Base-by-base conservation (phyloP, 2,113 vertebrate species). In the Hemicordylus capensis region DNA sequence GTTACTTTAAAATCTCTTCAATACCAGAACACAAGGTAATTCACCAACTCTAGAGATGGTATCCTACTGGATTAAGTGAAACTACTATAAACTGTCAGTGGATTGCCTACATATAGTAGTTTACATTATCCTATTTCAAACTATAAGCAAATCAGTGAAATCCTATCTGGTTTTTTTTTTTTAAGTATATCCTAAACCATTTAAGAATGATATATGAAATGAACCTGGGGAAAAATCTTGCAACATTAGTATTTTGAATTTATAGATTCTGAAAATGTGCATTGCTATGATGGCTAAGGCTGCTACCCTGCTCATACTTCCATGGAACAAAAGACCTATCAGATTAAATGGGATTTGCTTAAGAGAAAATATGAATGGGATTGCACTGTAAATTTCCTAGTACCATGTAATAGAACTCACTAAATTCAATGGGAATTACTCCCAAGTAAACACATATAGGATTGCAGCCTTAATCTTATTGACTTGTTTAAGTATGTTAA, bases 261-360 rank as follows among this genome's bases (percentile, higher is more conserved):
- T 42, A 5, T 19, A 87, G 92, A 3, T 89, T 89, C 91, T 20
- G 87, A 90, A 93, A 94, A 90, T 81, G 84, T 81, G 92, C 84
- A 69, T 1, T 85, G 76, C 64, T 17, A 0, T 34, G 76, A 75
- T 91, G 79, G 88, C 12, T 46, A 8, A 51, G 48, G 48, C 48
- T 51, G 48, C 48, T n/a, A 51, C 12, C 48, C 48, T 51, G 12
- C 12, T 73, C 83, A 59, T 51, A 66, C 83, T 46, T 72, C 59
- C 42, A 48, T 56, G 75, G 12, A 20, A 31, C 39, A 8, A 63
- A 51, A 75, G 73, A 26, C 17, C 14, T 8, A 54, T 66, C 80
- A 2, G 4, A 42, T 72, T 85, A 80, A 0, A 0, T 86, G 58
- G 72, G n/a, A 39, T 74, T 28, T 54, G 77, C 11, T 51, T 51